phyloP scores from a whole-genome alignment of 2,888 invertebrate species.

The Trichopoda pennipes region DNA sequence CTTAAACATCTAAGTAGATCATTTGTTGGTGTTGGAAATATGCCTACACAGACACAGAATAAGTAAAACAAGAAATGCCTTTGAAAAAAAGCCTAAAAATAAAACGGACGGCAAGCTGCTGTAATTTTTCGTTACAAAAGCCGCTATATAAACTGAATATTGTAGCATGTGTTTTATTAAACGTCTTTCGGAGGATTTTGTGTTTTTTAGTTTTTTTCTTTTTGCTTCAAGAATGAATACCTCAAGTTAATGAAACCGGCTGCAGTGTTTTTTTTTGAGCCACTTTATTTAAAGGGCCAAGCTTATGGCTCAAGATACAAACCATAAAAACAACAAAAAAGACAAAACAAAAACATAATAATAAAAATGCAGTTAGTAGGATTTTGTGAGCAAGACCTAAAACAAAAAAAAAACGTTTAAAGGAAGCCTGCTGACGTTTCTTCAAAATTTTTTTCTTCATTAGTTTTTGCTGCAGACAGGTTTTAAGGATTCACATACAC shows the following conservation, averaged over 20 bases:
- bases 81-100: constrained; percentile 38
- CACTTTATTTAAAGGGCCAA: constrained; percentile 59
- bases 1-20: constrained; percentile 48
- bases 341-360: constrained; percentile 15
- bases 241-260: constrained; percentile 67
- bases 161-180: constrained; percentile 66
- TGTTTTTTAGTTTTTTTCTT: not conserved
- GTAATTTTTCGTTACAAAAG: constrained; percentile 69
- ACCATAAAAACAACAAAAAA: no score
- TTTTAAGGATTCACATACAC: constrained; percentile 68
- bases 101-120: constrained; percentile 64
- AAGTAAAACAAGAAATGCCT: constrained; percentile 3
- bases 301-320: constrained; percentile 61
- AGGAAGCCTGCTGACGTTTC: constrained; percentile 66
- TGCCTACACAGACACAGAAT: constrained; percentile 4
- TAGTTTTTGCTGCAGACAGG: constrained; percentile 46
- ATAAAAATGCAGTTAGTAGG: constrained; percentile 64
- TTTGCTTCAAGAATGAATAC: constrained; percentile 52
- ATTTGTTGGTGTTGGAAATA: constrained; percentile 51
- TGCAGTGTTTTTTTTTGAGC: constrained; percentile 63
- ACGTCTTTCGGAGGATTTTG: constrained; percentile 54
- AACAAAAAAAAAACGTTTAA: constrained; percentile 43
- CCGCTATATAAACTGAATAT: constrained; percentile 57
- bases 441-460: constrained; percentile 12
- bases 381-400: constrained; percentile 62